These are phyloP conservation scores for Morone saxatilis DNA, from an alignment of 2,113 vertebrate genomes.

Conservation along the genomic window DNA sequence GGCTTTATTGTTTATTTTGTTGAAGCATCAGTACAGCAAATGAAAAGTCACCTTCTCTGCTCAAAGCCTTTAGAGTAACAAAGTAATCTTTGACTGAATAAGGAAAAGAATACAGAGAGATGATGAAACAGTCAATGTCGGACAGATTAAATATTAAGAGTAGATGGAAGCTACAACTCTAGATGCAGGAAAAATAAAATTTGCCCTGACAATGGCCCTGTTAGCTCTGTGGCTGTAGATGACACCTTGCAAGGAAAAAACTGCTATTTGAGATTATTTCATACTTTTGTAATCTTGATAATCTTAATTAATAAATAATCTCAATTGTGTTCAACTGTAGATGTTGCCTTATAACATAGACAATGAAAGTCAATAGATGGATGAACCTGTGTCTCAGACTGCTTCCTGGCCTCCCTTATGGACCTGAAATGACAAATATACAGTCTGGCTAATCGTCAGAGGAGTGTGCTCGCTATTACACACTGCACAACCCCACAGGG, in stretches of 20 bases:
- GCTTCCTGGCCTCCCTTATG: slow-evolving; percentile 47
- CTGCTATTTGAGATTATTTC: neutral
- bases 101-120: neutral
- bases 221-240: neutral
- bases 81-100: neutral
- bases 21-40: neutral
- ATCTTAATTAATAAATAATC: slow-evolving; percentile 14
- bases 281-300: neutral
- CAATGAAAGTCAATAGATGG: slow-evolving; percentile 56
- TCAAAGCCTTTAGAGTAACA: neutral
- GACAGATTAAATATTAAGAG: neutral
- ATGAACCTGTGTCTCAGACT: slow-evolving; percentile 40
- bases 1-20: no score
- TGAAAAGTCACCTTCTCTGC: neutral
- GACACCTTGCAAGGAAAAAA: neutral
- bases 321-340: slow-evolving; percentile 10
- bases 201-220: neutral
- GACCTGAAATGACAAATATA: slow-evolving; percentile 71
- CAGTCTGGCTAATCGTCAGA: slow-evolving; percentile 63
- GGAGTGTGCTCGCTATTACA: slow-evolving; percentile 67
- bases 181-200: neutral
- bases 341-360: slow-evolving; percentile 14
- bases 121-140: neutral
- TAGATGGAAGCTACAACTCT: neutral
- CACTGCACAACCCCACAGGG: slow-evolving; percentile 62